phyloP scores from a whole-genome alignment of 2,113 vertebrate genomes.

The Strigops habroptila region DNA sequence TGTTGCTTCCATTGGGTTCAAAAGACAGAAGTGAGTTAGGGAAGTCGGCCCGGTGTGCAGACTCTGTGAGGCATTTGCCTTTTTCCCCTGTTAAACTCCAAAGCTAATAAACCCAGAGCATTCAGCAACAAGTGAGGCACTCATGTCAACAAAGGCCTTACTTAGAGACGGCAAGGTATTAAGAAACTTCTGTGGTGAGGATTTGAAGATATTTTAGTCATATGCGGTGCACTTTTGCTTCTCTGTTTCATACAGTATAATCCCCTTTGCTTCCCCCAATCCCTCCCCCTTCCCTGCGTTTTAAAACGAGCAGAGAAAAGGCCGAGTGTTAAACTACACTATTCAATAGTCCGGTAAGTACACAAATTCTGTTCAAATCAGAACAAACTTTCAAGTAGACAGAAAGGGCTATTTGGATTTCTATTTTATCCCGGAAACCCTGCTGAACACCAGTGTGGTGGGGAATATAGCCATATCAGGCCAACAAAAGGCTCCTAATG shows the following conservation, averaged over 20 bases:
- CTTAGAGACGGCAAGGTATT: constrained; percentile 24
- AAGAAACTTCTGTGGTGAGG: constrained; percentile 49
- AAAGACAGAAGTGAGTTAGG: constrained; percentile 3
- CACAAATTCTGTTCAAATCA: constrained; percentile 61
- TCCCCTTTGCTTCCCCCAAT: constrained; percentile 32
- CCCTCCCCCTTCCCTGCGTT: not conserved
- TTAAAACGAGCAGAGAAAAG: constrained; percentile 68
- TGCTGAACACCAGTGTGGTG: not conserved
- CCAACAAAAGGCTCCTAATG: constrained; percentile 39
- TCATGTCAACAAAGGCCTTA: constrained; percentile 69
- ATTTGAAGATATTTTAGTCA: constrained; percentile 51
- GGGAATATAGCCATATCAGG: constrained; percentile 25
- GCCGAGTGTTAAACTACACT: constrained; percentile 41
- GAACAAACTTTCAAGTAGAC: constrained; percentile 52
- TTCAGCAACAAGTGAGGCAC: constrained; percentile 42
- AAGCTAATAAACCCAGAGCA: constrained; percentile 28
- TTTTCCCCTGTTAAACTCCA: constrained; percentile 36
- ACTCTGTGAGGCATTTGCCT: constrained; percentile 22
- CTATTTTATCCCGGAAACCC: not conserved
- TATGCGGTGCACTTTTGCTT: constrained; percentile 28
- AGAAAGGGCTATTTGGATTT: constrained; percentile 36
- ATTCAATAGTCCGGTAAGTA: constrained; percentile 43
- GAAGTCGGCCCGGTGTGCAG: not conserved
- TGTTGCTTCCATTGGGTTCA: not conserved
- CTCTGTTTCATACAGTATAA: constrained; percentile 56